These are phyloP conservation scores for Emesis furor DNA, from an alignment of 2,888 invertebrate species.

Conservation along the genomic window DNA sequence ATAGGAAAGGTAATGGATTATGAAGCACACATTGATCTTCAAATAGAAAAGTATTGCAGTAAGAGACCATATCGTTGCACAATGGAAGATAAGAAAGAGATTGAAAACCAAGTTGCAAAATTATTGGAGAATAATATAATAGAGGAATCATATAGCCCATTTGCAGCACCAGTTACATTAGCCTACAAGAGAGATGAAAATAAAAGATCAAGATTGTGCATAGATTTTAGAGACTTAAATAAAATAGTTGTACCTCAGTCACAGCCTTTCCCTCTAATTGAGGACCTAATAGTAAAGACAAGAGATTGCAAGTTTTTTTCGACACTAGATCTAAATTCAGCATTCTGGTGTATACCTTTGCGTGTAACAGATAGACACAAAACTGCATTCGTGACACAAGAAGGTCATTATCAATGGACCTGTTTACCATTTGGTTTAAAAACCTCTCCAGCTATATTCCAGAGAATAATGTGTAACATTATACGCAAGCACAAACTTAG, in stretches of 20 bases:
- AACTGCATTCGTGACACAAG: background rate
- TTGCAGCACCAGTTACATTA: conserved; percentile 61
- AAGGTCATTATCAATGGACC: background rate
- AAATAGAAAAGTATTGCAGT: conserved; percentile 60
- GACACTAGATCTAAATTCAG: background rate
- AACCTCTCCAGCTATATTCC: background rate
- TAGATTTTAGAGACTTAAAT: conserved; percentile 17
- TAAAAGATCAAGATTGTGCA: conserved; percentile 71
- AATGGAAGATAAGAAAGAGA: conserved; percentile 46
- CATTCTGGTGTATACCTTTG: background rate
- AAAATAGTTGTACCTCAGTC: background rate
- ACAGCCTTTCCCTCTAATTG: background rate
- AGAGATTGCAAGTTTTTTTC: background rate
- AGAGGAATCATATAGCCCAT: conserved; percentile 70
- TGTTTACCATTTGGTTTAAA: background rate
- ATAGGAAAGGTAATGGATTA: conserved; percentile 49
- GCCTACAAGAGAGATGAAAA: conserved; percentile 66
- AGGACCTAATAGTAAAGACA: background rate
- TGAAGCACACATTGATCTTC: conserved; percentile 58
- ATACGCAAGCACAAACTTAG: background rate
- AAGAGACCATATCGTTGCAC: conserved; percentile 63
- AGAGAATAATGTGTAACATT: background rate
- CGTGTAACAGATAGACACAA: background rate
- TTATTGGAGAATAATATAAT: conserved; percentile 52
- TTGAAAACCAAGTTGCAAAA: conserved; percentile 27